These are phyloP conservation scores for Sylvia atricapilla DNA, from an alignment of 2,113 vertebrate species.

Conservation along the genomic window DNA sequence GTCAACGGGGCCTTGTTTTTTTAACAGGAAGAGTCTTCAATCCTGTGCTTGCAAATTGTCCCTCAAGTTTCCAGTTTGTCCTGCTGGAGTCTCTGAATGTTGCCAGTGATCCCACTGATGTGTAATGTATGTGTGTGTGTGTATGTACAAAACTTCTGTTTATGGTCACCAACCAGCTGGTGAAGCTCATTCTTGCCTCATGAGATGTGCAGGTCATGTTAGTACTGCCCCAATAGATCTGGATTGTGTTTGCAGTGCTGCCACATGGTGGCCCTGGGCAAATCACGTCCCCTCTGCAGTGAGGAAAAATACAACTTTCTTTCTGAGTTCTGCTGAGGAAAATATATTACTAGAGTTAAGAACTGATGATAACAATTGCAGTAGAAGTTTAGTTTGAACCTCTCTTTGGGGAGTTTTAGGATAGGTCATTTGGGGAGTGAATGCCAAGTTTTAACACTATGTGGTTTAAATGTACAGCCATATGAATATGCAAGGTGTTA, in stretches of 20 bases:
- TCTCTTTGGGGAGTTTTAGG: neutral
- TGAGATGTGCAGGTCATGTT: rapidly evolving
- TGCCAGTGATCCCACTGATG: neutral
- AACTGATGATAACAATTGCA: neutral
- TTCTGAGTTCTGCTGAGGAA: neutral
- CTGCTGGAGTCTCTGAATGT: neutral
- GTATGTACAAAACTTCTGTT: rapidly evolving
- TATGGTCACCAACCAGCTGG: rapidly evolving
- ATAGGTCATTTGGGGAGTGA: neutral
- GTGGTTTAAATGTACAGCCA: neutral
- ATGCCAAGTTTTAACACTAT: neutral
- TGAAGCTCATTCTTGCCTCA: neutral
- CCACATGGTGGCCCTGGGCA: neutral
- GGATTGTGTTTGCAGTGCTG: neutral
- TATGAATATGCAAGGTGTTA: neutral
- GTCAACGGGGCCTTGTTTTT: neutral
- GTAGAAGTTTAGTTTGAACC: neutral
- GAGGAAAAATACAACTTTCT: neutral
- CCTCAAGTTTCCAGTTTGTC: neutral
- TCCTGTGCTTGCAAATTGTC: neutral
- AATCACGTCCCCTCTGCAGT: neutral
- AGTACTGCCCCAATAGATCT: neutral
- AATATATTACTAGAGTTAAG: neutral
- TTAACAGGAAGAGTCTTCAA: neutral
- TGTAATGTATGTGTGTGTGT: rapidly evolving